Conservation (phyloP, 2,113 vertebrate species). For the Pheucticus melanocephalus region DNA sequence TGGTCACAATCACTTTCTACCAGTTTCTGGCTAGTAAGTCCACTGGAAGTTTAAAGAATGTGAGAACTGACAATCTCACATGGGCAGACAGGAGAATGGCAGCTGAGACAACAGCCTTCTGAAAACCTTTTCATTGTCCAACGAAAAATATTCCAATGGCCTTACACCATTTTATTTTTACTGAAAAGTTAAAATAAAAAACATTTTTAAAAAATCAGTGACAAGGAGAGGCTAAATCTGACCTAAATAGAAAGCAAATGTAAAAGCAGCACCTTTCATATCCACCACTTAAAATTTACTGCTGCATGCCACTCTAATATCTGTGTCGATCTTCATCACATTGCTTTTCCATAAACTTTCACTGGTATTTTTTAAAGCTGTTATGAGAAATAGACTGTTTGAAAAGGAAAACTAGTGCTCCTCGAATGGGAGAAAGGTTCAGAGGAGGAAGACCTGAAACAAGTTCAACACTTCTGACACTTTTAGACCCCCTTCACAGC, state of each 20-base stretch:
- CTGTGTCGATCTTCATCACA: background rate
- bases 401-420: background rate
- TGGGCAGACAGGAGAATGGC: fast-evolving
- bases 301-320: background rate
- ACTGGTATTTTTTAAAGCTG: background rate
- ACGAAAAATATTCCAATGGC: background rate
- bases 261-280: background rate
- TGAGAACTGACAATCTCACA: background rate
- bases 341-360: background rate
- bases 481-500: background rate
- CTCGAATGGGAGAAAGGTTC: background rate
- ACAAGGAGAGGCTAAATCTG: background rate
- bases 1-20: background rate
- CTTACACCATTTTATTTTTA: background rate
- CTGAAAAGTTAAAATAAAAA: background rate
- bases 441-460: background rate
- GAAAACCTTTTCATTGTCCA: background rate
- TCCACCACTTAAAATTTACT: background rate
- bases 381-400: background rate
- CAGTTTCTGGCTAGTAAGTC: background rate
- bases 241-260: background rate
- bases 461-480: background rate
- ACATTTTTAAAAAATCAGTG: background rate
- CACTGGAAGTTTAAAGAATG: background rate
- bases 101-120: background rate